These are phyloP conservation scores for Amazona vittata DNA, from an alignment of 2,113 vertebrate genomes.

Conservation along the genomic window DNA sequence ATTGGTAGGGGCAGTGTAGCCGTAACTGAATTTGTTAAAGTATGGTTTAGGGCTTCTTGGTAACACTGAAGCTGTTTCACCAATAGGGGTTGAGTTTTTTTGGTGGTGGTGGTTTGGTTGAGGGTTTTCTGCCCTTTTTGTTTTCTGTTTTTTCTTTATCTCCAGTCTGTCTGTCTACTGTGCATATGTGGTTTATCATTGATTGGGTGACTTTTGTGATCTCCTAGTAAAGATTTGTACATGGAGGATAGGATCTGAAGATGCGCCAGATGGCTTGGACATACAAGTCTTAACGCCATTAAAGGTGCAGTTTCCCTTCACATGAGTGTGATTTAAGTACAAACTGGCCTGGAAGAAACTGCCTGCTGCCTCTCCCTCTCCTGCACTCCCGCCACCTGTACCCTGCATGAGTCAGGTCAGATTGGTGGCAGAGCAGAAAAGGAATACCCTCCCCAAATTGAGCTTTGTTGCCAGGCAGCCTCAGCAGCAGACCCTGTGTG, in stretches of 20 bases:
- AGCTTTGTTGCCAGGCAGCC: background rate
- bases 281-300: background rate
- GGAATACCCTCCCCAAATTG: background rate
- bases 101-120: background rate
- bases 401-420: background rate
- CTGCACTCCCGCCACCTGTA: background rate
- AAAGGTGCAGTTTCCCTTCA: background rate
- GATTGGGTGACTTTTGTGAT: background rate
- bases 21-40: background rate
- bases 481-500: background rate
- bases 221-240: background rate
- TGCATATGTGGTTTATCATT: background rate
- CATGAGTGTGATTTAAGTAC: background rate
- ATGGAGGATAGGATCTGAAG: background rate
- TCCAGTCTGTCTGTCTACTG: background rate
- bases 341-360: background rate
- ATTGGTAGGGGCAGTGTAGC: background rate
- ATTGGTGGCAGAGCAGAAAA: background rate
- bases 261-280: background rate
- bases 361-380: background rate
- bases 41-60: background rate
- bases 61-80: background rate
- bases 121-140: background rate
- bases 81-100: rapidly evolving
- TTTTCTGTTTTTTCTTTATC: background rate